Conservation (phyloP, 2,113 vertebrate genomes). For the Sebastes fasciatus region DNA sequence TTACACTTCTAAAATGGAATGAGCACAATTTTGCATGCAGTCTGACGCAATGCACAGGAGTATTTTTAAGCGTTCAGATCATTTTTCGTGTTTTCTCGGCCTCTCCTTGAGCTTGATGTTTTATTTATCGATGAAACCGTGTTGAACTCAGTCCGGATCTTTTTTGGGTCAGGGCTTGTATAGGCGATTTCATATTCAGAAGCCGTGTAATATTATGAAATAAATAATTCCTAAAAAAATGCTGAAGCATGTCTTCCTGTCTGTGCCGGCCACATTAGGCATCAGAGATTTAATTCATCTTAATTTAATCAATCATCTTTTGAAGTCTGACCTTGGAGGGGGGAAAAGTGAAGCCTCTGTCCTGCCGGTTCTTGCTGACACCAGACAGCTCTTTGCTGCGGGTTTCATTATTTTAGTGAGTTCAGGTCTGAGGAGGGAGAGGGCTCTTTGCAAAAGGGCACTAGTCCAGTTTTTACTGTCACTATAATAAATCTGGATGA, state of each 20-base stretch:
- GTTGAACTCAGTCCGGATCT: constrained; percentile 48
- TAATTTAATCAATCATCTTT: constrained; percentile 69
- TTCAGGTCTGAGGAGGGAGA: constrained; percentile 63
- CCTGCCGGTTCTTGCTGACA: constrained; percentile 66
- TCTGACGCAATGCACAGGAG: constrained; percentile 39
- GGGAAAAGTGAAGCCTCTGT: constrained; percentile 34
- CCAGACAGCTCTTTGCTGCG: constrained; percentile 61
- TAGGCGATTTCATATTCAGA: constrained; percentile 44
- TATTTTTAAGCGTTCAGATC: constrained; percentile 39
- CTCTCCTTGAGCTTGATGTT: constrained; percentile 57
- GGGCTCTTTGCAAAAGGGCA: constrained; percentile 76
- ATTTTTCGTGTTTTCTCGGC: constrained; percentile 30
- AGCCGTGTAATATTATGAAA: constrained; percentile 65
- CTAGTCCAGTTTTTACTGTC: constrained; percentile 78
- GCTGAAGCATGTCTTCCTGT: constrained; percentile 53
- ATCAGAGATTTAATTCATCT: constrained; percentile 61
- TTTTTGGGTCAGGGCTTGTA: constrained; percentile 35
- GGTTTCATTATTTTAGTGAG: constrained; percentile 75
- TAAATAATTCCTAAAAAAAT: constrained; percentile 63
- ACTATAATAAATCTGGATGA: constrained; percentile 84
- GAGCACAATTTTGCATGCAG: constrained; percentile 47
- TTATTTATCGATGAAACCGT: constrained; percentile 70
- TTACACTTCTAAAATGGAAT: constrained; percentile 28
- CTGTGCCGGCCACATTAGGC: constrained; percentile 31
- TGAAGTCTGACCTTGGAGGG: constrained; percentile 71